Base-by-base conservation (phyloP, 92 coral and sea anemone genomes). In the Chrysogorgia sp. region DNA sequence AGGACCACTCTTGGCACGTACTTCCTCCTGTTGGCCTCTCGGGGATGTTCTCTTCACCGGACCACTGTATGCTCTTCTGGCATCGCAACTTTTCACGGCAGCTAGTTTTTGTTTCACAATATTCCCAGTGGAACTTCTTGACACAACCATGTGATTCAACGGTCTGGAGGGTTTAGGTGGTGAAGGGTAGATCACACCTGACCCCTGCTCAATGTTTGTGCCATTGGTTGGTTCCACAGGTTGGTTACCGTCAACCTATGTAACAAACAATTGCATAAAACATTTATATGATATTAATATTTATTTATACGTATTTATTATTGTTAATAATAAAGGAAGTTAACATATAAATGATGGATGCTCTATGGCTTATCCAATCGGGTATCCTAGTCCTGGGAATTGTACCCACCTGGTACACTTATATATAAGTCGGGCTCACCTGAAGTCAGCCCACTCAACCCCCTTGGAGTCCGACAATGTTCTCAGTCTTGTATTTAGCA, bases 51-150 rank as follows among this genome's bases (percentile, higher is more conserved):
- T 63, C 34, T 81, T 88, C 0, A 48, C 61, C 3, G 87, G 89
- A 1, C 91, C 92, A 40, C 89, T 86, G 47, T 78, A 86, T 23
- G 79, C 88, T 22, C 86, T 67, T 2, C 78, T 78, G 14, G 74
- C 26, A 41, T 74, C 77, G 4, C 87, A 81, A 66, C 68, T 33
- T 19, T 28, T 49, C 32, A 19, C 25, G 19, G 37, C 63, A 7
- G 37, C 62, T n/a, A 50, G 62, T 30, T 55, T 55, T 31, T 50
- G 78, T 32, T 71, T 71, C 19, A 58, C 78, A 53, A 71, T 52
- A 50, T 29, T 71, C n/a, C 78, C 78, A 26, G 78, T 71, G 26
- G 78, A 71, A 30, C 78, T 31, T 50, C 78, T 71, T 17, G 45
- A 55, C 2, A 58, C 43, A 53, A 25, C 33, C 34, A 47, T 7